Evolutionary conservation across 1,140 invertebrate species (phyloP), one percentile per base, ranked within the genome.

Genomic region (Campoletis sonorensis): DNA sequence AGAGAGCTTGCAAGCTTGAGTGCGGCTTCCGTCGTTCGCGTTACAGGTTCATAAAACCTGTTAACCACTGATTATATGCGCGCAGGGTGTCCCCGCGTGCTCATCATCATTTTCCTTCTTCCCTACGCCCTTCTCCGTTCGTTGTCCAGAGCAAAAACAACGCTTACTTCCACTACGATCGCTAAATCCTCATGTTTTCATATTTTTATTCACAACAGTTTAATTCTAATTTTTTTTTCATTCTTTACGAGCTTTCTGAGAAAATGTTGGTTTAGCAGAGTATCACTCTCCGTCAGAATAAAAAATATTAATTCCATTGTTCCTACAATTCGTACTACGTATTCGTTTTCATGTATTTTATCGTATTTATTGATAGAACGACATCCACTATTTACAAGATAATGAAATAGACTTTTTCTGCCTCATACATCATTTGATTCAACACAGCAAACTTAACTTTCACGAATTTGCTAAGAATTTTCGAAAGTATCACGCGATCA

Each of bases 41-140:
- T 90, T 90, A 90, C 88, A 89, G 89, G 89, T 90, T 90, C 89
- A 90, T 91, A 90, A 90, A 90, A 90, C 88, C 89, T 90, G 89
- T 90, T 90, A 90, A 89, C 88, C 86, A 79, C 85, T 88, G 87
- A 89, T 89, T 89, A 89, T 86, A 78, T 78, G 61, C 76, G 76
- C 76, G 84, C 86, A 80, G 81, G 79, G 81, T 84, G 82, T 82
- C 81, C 81, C 70, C 80, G 79, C 78, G 76, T 70, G 67, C 78
- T 82, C 37, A 70, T 68, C 45, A 58, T 79, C 58, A 1, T 81
- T 73, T 76, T 80, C 58, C 75, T 82, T 40, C 23, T 79, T 61
- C 61, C 78, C 72, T 77, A 11, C 30, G 10, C 64, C 23, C 58
- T 37, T 45, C n/a, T 49, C 40, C 18, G n/a, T 75, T 13, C 51